Evolutionary conservation across 1,140 invertebrate genomes (phyloP), one percentile per base, ranked within the genome.

Genomic region (Brachionus paranguensis): DNA sequence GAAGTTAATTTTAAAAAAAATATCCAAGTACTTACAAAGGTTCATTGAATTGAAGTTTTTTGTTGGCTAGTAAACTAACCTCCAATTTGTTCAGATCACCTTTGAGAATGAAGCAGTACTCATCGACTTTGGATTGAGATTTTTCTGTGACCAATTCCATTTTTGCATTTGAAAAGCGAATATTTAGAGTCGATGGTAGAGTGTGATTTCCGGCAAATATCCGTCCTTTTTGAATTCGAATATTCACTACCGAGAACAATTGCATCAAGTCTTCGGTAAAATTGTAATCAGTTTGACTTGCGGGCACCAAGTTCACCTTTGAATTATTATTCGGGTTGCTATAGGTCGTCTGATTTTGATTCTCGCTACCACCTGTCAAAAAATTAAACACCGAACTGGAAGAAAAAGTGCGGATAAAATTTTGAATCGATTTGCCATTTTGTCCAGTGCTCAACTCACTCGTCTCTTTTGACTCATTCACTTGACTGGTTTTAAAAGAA

Each of bases 391-490:
- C 41, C 50, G 53, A 41, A 64, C 17, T 64, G 8, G 27, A 33
- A 50, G 53, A 24, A 37, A 78, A 78, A 17, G 60, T 87, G 85
- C 87, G 29, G 87, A 83, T 37, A 88, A 83, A 76, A 76, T 76
- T 76, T 76, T 76, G 41, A 85, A 72, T 43, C 6, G 37, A 43
- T 85, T n/a, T 87, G 83, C 27, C 24, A 33, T 17, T 43, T 68
- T 12, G 50, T 20, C 6, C 50, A 29, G 10, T 43, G 20, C 5
- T 47, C 3, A n/a, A 41, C 81, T 84, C 85, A 88, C 93, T 94
- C 53, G 96, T 93, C 89, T 97, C 95, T 43, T 60, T 12, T 10
- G 55, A 37, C 47, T 17, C 5, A 47, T 47, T 14, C 2, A 24
- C 24, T 17, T 27, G n/a, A 47, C 37, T 47, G 8, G 53, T 29